Percentiles rank a stretch among this genome's conserved stretches.
phyloP scores from a whole-genome alignment of 2,888 invertebrate genomes.

The Thalpophila matura region DNA sequence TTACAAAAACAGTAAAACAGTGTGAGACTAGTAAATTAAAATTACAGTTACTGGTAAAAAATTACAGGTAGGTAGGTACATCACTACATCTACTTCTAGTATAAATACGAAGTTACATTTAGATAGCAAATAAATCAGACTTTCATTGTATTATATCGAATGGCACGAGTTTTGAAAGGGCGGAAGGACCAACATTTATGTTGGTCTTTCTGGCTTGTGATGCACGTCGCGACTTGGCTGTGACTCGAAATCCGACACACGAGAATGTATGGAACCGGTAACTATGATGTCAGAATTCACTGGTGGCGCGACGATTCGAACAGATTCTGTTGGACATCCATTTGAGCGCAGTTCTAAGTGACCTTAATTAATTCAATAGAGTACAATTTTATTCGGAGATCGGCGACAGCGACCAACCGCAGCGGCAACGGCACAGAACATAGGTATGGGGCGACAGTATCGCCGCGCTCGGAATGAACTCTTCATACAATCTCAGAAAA shows the following conservation, averaged over 20 bases:
- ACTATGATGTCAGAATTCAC: background rate
- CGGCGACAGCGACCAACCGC: too few species aligned
- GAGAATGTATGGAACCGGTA: background rate
- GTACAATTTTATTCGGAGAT: too few species aligned
- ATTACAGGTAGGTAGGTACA: constrained; percentile 52
- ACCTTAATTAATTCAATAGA: background rate
- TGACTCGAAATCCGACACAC: background rate
- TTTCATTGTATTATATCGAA: constrained; percentile 49
- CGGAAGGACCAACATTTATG: constrained; percentile 28
- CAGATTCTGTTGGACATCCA: background rate
- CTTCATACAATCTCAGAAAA: too few species aligned
- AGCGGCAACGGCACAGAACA: too few species aligned
- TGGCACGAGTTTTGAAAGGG: constrained; percentile 48
- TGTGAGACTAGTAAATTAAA: constrained; percentile 68
- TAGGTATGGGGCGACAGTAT: too few species aligned
- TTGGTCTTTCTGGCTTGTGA: constrained; percentile 7
- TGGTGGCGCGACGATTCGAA: background rate
- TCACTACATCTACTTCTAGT: constrained; percentile 50
- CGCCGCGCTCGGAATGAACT: too few species aligned
- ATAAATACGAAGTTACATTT: constrained; percentile 50
- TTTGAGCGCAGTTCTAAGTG: background rate
- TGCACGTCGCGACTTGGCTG: background rate
- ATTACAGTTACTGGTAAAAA: constrained; percentile 63
- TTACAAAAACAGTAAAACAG: constrained; percentile 62
- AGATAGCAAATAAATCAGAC: constrained; percentile 63